Evolutionary conservation across 2,113 vertebrate genomes (phyloP).

Genomic region (Gadus chalcogrammus): DNA sequence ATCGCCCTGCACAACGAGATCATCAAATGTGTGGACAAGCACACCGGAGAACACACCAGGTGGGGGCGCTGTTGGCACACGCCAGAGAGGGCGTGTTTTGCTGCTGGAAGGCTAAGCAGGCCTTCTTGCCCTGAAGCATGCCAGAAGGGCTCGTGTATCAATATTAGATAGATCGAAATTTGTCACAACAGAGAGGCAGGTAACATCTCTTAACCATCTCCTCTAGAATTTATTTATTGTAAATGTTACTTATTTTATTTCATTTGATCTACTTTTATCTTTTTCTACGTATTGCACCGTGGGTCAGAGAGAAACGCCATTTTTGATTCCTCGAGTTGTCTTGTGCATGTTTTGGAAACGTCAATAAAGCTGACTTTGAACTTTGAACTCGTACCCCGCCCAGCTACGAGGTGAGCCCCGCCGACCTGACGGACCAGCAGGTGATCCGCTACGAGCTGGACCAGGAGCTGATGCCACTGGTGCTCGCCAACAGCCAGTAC

Average conservation of each 20-base stretch:
- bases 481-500: constrained; percentile 93
- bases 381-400: not conserved
- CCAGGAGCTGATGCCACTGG: constrained; percentile 83
- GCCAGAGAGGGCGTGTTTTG: not conserved
- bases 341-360: too few species aligned
- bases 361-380: too few species aligned
- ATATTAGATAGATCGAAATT: too few species aligned
- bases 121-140: too few species aligned
- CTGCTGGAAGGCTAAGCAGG: too few species aligned
- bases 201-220: not conserved
- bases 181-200: too few species aligned
- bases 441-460: constrained; percentile 87
- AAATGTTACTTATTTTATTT: too few species aligned
- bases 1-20: constrained; percentile 86
- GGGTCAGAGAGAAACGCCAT: too few species aligned
- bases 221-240: not conserved
- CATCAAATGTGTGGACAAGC: constrained; percentile 72
- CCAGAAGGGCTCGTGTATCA: too few species aligned
- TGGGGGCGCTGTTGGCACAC: constrained; percentile 62
- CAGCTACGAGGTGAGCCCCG: constrained; percentile 84
- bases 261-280: too few species aligned
- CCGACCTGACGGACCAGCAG: constrained; percentile 85
- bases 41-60: constrained; percentile 74
- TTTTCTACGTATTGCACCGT: too few species aligned
- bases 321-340: too few species aligned